Evolutionary conservation across 2,113 vertebrate species (phyloP).

Genomic region (Copsychus sechellarum): DNA sequence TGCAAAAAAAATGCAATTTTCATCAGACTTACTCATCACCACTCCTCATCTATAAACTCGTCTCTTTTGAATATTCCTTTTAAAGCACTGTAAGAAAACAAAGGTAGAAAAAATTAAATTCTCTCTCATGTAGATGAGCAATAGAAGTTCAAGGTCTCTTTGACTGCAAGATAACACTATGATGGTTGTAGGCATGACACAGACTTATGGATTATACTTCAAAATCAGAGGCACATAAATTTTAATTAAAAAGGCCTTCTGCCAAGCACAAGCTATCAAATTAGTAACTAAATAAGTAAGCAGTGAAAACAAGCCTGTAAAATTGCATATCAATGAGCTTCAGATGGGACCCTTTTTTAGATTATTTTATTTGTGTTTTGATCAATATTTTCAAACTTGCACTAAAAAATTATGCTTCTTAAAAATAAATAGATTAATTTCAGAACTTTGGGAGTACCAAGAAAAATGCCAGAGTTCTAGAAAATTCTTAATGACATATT

Average conservation of each 20-base stretch:
- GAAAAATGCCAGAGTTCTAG: background rate
- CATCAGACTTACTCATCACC: background rate
- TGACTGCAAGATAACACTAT: background rate
- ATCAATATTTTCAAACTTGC: background rate
- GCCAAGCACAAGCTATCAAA: background rate
- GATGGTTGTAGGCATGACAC: background rate
- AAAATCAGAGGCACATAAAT: background rate
- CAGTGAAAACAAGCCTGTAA: background rate
- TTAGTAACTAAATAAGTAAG: background rate
- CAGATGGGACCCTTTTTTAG: background rate
- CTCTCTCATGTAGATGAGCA: fast-evolving
- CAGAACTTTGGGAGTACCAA: background rate
- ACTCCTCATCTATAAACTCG: background rate
- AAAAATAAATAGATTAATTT: background rate
- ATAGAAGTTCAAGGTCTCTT: background rate
- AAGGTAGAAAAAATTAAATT: background rate
- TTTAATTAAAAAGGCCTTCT: background rate
- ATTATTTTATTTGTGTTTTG: background rate
- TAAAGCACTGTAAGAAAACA: background rate
- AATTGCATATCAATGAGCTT: background rate
- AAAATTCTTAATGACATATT: background rate
- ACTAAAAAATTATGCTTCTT: background rate
- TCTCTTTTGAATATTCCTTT: background rate
- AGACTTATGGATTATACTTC: background rate
- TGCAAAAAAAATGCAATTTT: background rate